Conservation (phyloP, 2,113 vertebrate genomes). For the Podarcis muralis region DNA sequence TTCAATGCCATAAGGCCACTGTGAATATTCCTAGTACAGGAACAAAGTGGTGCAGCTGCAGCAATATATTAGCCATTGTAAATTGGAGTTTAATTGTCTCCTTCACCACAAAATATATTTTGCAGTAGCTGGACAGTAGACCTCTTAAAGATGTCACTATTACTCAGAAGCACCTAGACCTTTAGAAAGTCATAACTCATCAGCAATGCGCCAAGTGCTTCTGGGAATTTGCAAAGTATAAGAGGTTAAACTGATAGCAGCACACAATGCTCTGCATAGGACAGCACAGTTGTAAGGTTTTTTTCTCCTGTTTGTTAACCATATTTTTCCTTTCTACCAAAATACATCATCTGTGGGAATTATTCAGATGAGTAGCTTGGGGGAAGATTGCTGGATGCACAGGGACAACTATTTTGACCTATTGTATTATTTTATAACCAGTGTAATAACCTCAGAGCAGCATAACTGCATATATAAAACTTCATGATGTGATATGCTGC, state of each 20-base stretch:
- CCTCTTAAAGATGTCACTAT: slow-evolving; percentile 3
- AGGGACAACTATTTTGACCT: slow-evolving; percentile 4
- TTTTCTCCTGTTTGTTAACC: neutral
- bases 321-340: accelerated
- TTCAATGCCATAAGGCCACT: neutral
- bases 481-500: neutral
- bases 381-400: neutral
- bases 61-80: slow-evolving; percentile 14
- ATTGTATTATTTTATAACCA: neutral
- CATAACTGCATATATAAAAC: neutral
- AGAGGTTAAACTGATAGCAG: neutral
- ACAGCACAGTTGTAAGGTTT: neutral
- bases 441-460: neutral
- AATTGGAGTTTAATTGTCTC: slow-evolving; percentile 24
- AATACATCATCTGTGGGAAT: neutral
- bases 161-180: slow-evolving; percentile 10
- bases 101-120: slow-evolving; percentile 19
- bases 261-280: neutral
- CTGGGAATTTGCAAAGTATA: neutral
- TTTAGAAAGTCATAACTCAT: slow-evolving; percentile 21
- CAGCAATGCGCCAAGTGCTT: neutral
- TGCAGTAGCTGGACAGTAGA: neutral
- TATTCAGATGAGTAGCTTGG: neutral
- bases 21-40: neutral
- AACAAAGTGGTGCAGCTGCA: neutral